Base-by-base conservation (phyloP, 2,888 invertebrate species). In the Antheraea yamamai region DNA sequence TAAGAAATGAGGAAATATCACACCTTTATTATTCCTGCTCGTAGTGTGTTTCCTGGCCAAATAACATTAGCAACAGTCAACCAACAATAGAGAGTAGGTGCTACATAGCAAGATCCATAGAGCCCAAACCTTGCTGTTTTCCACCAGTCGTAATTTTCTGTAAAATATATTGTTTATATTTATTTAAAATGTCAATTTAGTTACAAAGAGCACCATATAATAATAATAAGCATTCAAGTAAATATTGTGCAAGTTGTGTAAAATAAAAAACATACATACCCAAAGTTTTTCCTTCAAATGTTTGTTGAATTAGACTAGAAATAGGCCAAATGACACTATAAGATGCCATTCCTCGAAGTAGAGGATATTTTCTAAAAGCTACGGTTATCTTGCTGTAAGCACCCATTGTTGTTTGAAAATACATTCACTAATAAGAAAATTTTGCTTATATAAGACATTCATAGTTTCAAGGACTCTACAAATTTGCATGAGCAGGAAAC, bases 51-150 rank as follows among this genome's bases (percentile, higher is more conserved):
- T 73, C 96, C 96, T 35, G 98, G 98, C 97, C 97, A 97, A 89
- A 98, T 94, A 74, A 95, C 95, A 81, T 96, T 96, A n/a, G 97
- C 97, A 74, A 97, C 89, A 86, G 96, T 96, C 72, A 98, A 93
- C 98, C 98, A 98, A 75, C 96, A 95, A 84, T 97, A 98, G 0
- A 98, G 90, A 8, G 97, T 97, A 20, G 98, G 98, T 1, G 98
- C 98, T 30, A 97, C 97, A 89, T 97, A 97, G 73, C 97, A 95
- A 14, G 97, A 96, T n/a, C 98, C 98, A 89, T 97, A 98, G 73
- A 97, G 84, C 83, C 97, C 96, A 91, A 97, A 98, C 77, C 97
- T 95, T 61, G 96, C 90, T 79, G 96, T 96, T 85, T 97, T 96
- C 89, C 92, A 95, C 96, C 96, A 97, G 84, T 97, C 97, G 86